Evolutionary conservation across 2,113 vertebrate species (phyloP).

Genomic region (Bos javanicus): DNA sequence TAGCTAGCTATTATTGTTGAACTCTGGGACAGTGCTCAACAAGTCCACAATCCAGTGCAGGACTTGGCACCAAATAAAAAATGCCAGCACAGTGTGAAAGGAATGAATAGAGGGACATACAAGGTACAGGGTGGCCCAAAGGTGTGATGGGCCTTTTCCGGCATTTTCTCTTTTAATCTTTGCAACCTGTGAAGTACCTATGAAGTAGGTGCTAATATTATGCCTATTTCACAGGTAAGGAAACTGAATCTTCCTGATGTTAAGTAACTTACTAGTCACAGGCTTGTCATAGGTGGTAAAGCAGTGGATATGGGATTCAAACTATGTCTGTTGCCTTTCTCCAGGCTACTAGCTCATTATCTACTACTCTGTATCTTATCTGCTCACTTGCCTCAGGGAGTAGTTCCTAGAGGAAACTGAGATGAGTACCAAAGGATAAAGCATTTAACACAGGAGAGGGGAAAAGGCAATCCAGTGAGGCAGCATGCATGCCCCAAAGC

Average conservation of each 20-base stretch:
- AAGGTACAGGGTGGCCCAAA: not conserved
- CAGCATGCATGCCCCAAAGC: not conserved
- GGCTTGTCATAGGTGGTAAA: not conserved
- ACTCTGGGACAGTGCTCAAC: not conserved
- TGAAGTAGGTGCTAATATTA: not conserved
- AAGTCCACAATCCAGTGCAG: not conserved
- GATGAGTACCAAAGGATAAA: not conserved
- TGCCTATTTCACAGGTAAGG: not conserved
- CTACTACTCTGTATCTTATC: not conserved
- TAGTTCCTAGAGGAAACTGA: not conserved
- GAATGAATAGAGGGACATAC: not conserved
- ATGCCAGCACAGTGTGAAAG: not conserved
- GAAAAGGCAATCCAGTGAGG: not conserved
- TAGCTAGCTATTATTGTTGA: not conserved
- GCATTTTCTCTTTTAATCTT: not conserved
- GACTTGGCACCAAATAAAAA: not conserved
- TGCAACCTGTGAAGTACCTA: not conserved
- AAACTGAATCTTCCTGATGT: not conserved
- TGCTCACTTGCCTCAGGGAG: not conserved
- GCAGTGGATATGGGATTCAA: not conserved
- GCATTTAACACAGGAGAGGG: not conserved
- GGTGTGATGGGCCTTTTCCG: not conserved
- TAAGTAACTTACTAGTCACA: not conserved
- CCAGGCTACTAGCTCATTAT: not conserved
- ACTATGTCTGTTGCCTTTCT: not conserved